A percentile compares a stretch with the other conserved stretches of the same genome.
phyloP scores from a whole-genome alignment of 2,888 invertebrate species.

The Brachylomia viminalis region DNA sequence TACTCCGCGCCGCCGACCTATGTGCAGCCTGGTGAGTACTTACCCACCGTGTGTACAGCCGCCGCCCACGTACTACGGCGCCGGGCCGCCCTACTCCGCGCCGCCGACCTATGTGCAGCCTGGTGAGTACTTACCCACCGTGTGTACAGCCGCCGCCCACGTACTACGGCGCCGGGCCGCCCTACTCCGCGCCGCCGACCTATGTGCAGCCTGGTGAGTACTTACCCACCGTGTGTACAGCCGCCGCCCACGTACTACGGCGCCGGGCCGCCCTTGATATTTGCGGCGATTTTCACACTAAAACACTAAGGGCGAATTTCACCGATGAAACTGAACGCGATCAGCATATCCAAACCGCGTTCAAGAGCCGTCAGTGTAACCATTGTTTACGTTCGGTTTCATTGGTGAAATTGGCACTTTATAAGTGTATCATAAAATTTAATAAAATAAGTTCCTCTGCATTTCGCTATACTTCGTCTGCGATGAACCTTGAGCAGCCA shows the following conservation, averaged over 20 bases:
- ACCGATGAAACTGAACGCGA: neutral
- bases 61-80: slow-evolving; percentile 87
- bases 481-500: neutral
- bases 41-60: too few relatives aligned
- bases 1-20: slow-evolving; percentile 75
- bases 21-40: slow-evolving; percentile 70
- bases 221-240: too few relatives aligned
- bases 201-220: too few relatives aligned
- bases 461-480: neutral
- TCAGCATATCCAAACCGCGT: neutral
- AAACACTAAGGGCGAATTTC: neutral
- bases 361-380: neutral
- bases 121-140: slow-evolving; percentile 66
- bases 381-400: neutral
- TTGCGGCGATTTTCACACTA: too few relatives aligned
- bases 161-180: too few relatives aligned
- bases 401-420: too few relatives aligned
- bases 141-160: too few relatives aligned
- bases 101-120: slow-evolving; percentile 74
- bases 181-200: too few relatives aligned
- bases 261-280: too few relatives aligned
- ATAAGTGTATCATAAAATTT: too few relatives aligned
- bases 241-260: too few relatives aligned
- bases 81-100: slow-evolving; percentile 75
- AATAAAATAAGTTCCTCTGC: neutral